Conservation (phyloP, 2,113 vertebrate species). For the Xiphophorus couchianus region DNA sequence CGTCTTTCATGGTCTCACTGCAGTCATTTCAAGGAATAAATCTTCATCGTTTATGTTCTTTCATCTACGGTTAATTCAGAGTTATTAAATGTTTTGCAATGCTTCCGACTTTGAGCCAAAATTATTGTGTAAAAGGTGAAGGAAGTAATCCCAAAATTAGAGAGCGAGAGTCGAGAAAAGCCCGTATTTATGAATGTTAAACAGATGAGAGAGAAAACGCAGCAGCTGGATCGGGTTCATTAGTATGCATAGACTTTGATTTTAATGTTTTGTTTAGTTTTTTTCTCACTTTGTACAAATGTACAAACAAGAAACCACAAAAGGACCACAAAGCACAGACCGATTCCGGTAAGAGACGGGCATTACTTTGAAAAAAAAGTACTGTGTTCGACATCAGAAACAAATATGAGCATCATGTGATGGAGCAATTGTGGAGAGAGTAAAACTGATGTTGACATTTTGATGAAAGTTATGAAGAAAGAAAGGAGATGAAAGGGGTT, state of each 20-base stretch:
- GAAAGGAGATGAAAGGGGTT: not conserved
- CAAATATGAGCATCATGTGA: not conserved
- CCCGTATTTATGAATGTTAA: not conserved
- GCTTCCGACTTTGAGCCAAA: not conserved
- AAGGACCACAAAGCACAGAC: conserved; percentile 10
- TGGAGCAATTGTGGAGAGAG: not conserved
- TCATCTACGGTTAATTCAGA: not conserved
- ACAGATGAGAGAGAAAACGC: not conserved
- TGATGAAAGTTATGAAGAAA: not conserved
- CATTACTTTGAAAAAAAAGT: not conserved
- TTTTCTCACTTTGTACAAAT: conserved; percentile 15
- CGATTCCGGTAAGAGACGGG: not conserved
- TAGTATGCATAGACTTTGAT: conserved; percentile 2
- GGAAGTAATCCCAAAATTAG: not conserved
- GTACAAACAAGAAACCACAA: conserved; percentile 41
- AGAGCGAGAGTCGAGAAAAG: not conserved
- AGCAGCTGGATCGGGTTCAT: conserved; percentile 16
- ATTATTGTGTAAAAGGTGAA: not conserved
- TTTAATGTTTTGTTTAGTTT: conserved; percentile 27
- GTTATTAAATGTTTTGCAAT: not conserved
- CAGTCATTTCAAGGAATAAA: not conserved
- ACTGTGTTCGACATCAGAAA: not conserved
- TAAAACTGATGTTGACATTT: not conserved
- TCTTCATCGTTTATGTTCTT: not conserved
- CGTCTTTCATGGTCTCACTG: not conserved